Evolutionary conservation across 2,113 vertebrate genomes (phyloP).

Genomic region (Formicarius rufipectus): DNA sequence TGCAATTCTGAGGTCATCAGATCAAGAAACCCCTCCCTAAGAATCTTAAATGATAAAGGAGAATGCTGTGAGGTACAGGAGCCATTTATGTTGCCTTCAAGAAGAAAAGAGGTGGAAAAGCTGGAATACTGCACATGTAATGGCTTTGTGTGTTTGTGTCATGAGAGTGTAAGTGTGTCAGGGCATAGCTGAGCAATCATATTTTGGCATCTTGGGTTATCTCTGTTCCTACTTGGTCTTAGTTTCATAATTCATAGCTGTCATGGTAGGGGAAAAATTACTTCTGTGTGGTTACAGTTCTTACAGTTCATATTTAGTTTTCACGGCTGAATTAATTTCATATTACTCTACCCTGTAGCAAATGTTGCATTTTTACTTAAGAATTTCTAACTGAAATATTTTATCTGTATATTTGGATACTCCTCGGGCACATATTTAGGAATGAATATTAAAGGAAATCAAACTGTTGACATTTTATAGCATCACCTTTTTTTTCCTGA

Average conservation of each 20-base stretch:
- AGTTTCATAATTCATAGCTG: not conserved
- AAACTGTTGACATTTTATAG: not conserved
- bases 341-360: not conserved
- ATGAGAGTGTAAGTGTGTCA: too few species aligned
- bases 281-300: not conserved
- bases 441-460: not conserved
- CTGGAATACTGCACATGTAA: too few species aligned
- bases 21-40: not conserved
- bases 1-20: not conserved
- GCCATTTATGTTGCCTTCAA: not conserved
- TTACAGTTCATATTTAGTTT: not conserved
- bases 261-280: fast-evolving
- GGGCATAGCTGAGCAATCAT: not conserved
- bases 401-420: not conserved
- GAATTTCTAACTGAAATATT: not conserved
- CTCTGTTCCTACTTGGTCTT: not conserved
- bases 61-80: not conserved
- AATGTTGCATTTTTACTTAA: not conserved
- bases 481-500: not conserved
- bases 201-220: not conserved
- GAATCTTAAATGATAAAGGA: not conserved
- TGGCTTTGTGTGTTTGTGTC: not conserved
- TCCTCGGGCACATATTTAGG: not conserved
- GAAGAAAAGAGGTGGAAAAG: not conserved
- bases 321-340: not conserved